phyloP scores from a whole-genome alignment of 2,888 invertebrate species.

The Sycophila texana region DNA sequence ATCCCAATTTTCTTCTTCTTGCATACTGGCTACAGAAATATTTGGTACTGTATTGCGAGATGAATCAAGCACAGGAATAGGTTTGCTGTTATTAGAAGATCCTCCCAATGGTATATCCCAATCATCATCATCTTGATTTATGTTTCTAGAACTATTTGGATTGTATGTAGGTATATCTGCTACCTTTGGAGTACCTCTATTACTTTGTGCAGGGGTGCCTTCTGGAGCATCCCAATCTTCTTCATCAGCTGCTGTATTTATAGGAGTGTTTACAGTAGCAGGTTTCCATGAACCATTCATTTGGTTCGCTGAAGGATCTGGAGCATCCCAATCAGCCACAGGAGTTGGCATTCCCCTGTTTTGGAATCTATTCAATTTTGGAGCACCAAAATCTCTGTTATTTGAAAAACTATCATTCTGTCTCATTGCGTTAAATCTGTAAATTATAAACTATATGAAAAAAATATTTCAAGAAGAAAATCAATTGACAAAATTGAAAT shows the following conservation, averaged over 20 bases:
- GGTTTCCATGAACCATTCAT: conserved; percentile 48
- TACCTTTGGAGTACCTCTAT: not conserved
- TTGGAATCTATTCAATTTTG: conserved; percentile 36
- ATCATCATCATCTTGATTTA: not conserved
- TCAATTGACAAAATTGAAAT: not conserved
- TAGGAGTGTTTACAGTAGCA: conserved; percentile 2
- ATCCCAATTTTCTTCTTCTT: conserved; percentile 37
- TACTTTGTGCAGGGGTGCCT: conserved; percentile 4
- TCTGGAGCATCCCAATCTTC: conserved; percentile 47
- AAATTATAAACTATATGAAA: conserved; percentile 15
- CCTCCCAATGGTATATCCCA: not conserved
- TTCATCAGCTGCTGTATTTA: conserved; percentile 24
- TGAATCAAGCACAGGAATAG: not conserved
- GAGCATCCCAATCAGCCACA: conserved; percentile 53
- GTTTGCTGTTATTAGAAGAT: not conserved
- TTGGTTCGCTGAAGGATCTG: conserved; percentile 10
- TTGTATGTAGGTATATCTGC: conserved; percentile 29
- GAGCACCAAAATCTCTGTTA: conserved; percentile 26
- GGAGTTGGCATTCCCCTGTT: conserved; percentile 24
- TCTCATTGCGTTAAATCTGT: conserved; percentile 42
- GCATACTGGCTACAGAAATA: conserved; percentile 4
- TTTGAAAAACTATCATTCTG: conserved; percentile 18
- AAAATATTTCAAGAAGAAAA: not conserved
- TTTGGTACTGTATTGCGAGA: not conserved
- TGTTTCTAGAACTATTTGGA: conserved; percentile 21